phyloP scores from a whole-genome alignment of 2,113 vertebrate genomes.

The Eclectus roratus region DNA sequence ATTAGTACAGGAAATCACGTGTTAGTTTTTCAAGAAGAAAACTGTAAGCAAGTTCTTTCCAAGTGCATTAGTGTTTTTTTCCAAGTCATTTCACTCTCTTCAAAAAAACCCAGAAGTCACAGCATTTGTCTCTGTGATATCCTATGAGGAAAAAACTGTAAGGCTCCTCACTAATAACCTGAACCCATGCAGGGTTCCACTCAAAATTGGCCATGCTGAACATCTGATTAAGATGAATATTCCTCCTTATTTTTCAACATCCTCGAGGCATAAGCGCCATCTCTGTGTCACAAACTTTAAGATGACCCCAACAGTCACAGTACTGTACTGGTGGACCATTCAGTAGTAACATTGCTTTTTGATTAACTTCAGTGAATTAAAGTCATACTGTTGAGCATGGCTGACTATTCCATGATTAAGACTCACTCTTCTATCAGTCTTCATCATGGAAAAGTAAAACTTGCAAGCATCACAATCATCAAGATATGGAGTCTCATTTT shows the following conservation, averaged over 20 bases:
- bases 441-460: background rate
- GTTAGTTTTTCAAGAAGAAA: background rate
- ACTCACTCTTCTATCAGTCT: background rate
- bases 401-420: background rate
- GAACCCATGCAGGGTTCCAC: accelerated
- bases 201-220: background rate
- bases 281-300: background rate
- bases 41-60: background rate
- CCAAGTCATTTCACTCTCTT: background rate
- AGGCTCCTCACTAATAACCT: background rate
- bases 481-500: background rate
- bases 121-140: background rate
- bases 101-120: background rate
- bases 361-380: background rate
- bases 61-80: background rate
- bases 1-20: background rate
- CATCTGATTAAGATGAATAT: background rate
- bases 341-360: background rate
- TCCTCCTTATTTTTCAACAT: background rate
- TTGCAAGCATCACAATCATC: background rate
- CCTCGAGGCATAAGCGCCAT: background rate
- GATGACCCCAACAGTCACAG: background rate
- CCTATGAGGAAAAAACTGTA: background rate
- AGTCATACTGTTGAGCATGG: background rate
- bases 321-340: background rate